Evolutionary conservation across 2,113 vertebrate species (phyloP).

Genomic region (Arothron firmamentum): DNA sequence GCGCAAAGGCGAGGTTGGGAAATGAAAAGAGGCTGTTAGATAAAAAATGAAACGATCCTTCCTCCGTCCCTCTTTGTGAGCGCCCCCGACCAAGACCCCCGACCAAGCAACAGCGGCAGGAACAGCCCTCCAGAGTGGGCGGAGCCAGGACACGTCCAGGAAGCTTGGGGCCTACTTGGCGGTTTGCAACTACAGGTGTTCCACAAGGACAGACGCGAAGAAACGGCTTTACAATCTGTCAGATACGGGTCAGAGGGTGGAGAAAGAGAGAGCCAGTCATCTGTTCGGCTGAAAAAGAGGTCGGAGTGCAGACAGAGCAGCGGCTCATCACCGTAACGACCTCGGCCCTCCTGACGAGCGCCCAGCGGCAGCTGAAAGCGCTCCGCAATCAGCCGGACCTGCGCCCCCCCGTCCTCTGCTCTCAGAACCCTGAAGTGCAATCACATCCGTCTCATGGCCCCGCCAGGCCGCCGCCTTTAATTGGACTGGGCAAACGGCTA

Average conservation of each 20-base stretch:
- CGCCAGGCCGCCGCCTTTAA: slow-evolving; percentile 51
- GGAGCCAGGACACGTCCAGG: too few species aligned
- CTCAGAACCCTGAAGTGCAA: slow-evolving; percentile 42
- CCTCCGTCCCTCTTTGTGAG: slow-evolving; percentile 45
- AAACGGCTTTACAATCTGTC: too few species aligned
- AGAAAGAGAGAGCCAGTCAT: too few species aligned
- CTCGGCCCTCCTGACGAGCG: slow-evolving; percentile 36
- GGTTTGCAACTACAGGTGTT: too few species aligned
- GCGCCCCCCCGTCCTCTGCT: slow-evolving; percentile 46
- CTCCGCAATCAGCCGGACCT: slow-evolving; percentile 57
- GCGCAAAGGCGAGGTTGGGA: slow-evolving; percentile 65
- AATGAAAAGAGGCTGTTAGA: slow-evolving; percentile 67
- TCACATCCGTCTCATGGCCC: slow-evolving; percentile 52
- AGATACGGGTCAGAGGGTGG: too few species aligned
- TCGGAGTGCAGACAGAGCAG: too few species aligned
- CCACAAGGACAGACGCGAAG: too few species aligned
- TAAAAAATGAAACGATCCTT: slow-evolving; percentile 60
- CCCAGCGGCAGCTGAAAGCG: slow-evolving; percentile 40
- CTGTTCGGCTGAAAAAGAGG: too few species aligned
- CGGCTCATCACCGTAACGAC: slow-evolving; percentile 51
- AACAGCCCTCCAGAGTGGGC: too few species aligned
- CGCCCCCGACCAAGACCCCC: slow-evolving; percentile 20
- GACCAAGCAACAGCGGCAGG: too few species aligned
- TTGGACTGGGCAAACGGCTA: slow-evolving; percentile 59
- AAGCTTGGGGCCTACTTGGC: too few species aligned